Evolutionary conservation across 2,797 vertebrate species (phyloP).

Genomic region (Lophotriccus pileatus): DNA sequence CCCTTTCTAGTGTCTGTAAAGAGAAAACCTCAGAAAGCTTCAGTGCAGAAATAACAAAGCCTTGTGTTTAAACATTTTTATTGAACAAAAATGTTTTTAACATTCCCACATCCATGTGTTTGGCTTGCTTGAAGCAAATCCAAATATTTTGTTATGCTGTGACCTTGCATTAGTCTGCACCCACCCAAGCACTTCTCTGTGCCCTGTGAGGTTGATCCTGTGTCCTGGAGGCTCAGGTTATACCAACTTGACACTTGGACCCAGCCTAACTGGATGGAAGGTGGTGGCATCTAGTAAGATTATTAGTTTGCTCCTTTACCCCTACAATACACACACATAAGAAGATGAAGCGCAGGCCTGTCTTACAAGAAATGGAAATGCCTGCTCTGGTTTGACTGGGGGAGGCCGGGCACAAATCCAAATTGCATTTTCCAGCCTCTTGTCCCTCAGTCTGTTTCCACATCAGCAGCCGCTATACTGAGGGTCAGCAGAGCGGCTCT

Average conservation of each 20-base stretch:
- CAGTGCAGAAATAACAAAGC: neutral
- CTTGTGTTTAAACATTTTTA: neutral
- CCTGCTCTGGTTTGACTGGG: neutral
- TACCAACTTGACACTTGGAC: neutral
- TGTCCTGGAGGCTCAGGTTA: neutral
- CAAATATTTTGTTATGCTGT: neutral
- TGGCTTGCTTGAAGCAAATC: neutral
- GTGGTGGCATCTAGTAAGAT: neutral
- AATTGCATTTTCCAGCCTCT: neutral
- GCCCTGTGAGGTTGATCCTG: neutral
- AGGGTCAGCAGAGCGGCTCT: neutral
- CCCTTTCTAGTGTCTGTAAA: neutral
- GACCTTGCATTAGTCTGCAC: neutral
- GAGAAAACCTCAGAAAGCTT: neutral
- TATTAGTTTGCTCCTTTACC: neutral
- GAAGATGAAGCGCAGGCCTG: neutral
- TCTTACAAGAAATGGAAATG: neutral
- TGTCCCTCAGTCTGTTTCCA: neutral
- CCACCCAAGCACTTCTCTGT: neutral
- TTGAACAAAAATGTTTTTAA: neutral
- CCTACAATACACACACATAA: rapidly evolving
- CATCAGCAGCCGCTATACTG: neutral
- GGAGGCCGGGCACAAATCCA: rapidly evolving
- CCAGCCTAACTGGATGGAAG: neutral
- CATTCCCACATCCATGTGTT: neutral